These are phyloP conservation scores for Parazoanthus swiftii DNA, from an alignment of 92 coral and sea anemone species.

Conservation along the genomic window DNA sequence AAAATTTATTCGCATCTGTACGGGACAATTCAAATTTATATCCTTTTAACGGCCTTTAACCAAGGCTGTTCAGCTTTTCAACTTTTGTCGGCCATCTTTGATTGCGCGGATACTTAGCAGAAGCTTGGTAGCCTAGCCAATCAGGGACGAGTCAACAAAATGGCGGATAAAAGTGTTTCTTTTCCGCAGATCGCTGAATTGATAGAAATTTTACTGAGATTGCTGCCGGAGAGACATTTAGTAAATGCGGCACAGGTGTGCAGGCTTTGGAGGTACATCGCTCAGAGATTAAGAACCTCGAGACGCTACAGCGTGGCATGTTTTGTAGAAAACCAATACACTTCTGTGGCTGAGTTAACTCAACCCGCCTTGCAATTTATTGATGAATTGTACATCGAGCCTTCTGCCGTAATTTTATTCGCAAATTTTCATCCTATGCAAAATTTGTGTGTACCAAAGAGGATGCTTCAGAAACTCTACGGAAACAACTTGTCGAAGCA, in stretches of 20 bases:
- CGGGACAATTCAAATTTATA: background rate
- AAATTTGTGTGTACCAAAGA: constrained; percentile 27
- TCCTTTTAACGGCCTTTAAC: background rate
- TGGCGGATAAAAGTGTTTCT: background rate
- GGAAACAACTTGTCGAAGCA: constrained; percentile 47
- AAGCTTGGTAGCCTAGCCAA: constrained; percentile 10
- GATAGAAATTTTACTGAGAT: constrained; percentile 31
- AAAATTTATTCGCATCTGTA: constrained; percentile 68
- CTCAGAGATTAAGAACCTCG: constrained; percentile 57
- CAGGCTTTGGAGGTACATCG: constrained; percentile 67
- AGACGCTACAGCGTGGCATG: constrained; percentile 55
- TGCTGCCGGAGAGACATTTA: constrained; percentile 66
- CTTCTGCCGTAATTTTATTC: constrained; percentile 55
- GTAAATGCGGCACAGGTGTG: constrained; percentile 68
- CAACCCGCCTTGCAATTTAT: background rate
- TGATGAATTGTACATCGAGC: constrained; percentile 32
- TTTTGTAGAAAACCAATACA: background rate
- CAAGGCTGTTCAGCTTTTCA: background rate
- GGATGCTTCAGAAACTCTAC: constrained; percentile 38
- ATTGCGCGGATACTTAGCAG: constrained; percentile 32
- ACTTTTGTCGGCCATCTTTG: constrained; percentile 51
- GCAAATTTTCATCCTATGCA: constrained; percentile 44
- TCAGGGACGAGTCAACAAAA: background rate
- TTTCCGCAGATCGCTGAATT: background rate
- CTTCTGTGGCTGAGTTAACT: constrained; percentile 27